phyloP scores from a whole-genome alignment of 2,888 invertebrate species.

The Brachylomia viminalis region DNA sequence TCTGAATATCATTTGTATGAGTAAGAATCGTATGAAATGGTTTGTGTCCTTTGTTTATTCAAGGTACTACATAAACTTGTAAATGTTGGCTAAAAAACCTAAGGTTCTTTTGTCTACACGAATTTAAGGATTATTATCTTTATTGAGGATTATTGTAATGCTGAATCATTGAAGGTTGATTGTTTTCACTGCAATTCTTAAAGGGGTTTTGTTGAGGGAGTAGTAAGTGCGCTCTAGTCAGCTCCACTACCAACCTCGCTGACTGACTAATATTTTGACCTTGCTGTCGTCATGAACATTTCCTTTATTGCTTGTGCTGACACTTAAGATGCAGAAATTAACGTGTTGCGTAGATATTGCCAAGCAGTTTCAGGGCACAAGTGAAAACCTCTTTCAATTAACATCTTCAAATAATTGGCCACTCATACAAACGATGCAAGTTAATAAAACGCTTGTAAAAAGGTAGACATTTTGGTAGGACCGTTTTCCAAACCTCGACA shows the following conservation, averaged over 20 bases:
- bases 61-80: neutral
- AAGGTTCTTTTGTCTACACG: neutral
- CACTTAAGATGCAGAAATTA: too few species aligned
- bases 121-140: neutral
- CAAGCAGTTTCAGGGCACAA: too few species aligned
- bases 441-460: too few species aligned
- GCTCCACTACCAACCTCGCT: neutral
- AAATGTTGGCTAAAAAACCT: neutral
- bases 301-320: neutral
- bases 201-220: neutral
- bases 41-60: slow-evolving; percentile 1
- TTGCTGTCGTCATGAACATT: neutral
- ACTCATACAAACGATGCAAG: too few species aligned
- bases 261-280: neutral
- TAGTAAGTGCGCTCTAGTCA: too few species aligned
- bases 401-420: too few species aligned
- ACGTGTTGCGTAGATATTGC: too few species aligned
- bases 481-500: neutral
- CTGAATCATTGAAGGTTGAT: neutral
- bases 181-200: neutral
- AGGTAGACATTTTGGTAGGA: too few species aligned
- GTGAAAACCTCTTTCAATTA: too few species aligned
- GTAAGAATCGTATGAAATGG: slow-evolving; percentile 35
- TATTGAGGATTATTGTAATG: neutral
- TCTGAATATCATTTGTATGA: slow-evolving; percentile 33